Conservation (phyloP, 2,113 vertebrate species). For the Zapus hudsonius region DNA sequence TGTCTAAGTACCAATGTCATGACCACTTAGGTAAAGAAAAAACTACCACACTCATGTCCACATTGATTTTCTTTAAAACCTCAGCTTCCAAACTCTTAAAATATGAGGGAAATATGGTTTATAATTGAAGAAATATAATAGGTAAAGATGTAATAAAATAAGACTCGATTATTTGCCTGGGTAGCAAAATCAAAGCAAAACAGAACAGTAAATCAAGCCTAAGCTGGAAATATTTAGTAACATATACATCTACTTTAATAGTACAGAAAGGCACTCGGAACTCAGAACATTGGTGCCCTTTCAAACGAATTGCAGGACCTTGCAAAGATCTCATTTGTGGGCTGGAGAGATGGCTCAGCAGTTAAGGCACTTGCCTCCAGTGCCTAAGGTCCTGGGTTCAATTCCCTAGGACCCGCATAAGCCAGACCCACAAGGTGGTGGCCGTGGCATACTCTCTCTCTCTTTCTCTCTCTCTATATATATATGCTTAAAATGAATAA, state of each 20-base stretch:
- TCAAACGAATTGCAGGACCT: slow-evolving; percentile 19
- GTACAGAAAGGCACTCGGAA: neutral
- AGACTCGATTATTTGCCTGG: neutral
- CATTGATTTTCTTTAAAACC: neutral
- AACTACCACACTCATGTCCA: neutral
- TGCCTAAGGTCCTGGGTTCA: too few relatives aligned
- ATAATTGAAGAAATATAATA: neutral
- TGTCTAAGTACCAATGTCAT: neutral
- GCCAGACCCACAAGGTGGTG: too few relatives aligned
- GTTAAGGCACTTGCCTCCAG: too few relatives aligned
- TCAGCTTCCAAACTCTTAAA: slow-evolving; percentile 17
- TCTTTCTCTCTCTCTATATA: too few relatives aligned
- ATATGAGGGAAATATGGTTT: slow-evolving; percentile 35
- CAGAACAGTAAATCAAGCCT: neutral
- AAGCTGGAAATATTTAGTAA: neutral
- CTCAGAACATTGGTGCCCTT: neutral
- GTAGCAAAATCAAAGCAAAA: neutral
- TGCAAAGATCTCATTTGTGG: neutral
- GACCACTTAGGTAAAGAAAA: neutral
- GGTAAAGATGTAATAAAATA: neutral
- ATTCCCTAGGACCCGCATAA: too few relatives aligned
- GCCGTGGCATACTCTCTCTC: too few relatives aligned
- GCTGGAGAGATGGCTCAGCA: too few relatives aligned
- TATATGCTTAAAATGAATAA: too few relatives aligned
- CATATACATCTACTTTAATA: neutral